Evolutionary conservation across 2,113 vertebrate species (phyloP).

Genomic region (Psittacara wagleri): DNA sequence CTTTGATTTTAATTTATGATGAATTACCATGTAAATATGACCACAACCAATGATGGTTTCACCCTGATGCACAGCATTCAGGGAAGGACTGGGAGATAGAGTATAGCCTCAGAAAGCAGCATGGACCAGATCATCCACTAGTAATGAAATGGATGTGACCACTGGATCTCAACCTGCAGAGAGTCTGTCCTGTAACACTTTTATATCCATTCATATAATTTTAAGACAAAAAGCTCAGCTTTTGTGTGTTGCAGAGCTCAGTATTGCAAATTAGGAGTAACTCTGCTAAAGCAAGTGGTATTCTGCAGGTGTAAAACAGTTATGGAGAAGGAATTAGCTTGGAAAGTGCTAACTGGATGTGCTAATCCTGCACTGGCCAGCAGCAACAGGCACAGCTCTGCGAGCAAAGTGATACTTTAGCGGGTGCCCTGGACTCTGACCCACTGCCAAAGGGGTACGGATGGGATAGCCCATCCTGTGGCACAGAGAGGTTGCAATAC

Average conservation of each 20-base stretch:
- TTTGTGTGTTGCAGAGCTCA: neutral
- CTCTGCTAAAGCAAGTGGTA: neutral
- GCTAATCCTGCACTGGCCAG: neutral
- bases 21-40: neutral
- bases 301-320: neutral
- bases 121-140: rapidly evolving
- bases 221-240: neutral
- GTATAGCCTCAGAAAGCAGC: neutral
- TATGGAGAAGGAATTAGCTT: neutral
- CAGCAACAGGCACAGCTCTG: neutral
- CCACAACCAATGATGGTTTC: rapidly evolving
- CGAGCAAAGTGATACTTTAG: neutral
- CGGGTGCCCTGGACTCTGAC: neutral
- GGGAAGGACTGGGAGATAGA: neutral
- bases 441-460: neutral
- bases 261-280: neutral
- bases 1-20: neutral
- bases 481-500: neutral
- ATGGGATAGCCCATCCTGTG: neutral
- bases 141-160: neutral
- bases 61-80: neutral
- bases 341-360: constrained; percentile 12
- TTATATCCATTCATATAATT: neutral
- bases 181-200: neutral
- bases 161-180: neutral